Evolutionary conservation across 2,888 invertebrate genomes (phyloP).

Genomic region (Amblyjoppa proteus): DNA sequence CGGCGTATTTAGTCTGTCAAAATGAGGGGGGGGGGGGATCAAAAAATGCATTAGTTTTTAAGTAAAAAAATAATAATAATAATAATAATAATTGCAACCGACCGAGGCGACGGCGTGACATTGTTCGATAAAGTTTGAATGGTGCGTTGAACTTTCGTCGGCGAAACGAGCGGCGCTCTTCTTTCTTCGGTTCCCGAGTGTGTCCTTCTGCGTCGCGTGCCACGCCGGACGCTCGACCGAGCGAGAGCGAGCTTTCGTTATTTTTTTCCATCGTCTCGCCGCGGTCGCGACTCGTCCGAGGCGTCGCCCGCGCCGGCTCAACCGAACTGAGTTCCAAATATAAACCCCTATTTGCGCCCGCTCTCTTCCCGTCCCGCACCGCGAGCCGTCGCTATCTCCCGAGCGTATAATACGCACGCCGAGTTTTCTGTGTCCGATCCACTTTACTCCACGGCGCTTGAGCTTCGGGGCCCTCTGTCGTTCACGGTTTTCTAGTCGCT

Average conservation of each 20-base stretch:
- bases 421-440: not conserved
- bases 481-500: slow-evolving; percentile 60
- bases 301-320: slow-evolving; percentile 48
- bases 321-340: slow-evolving; percentile 77
- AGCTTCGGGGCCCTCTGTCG: slow-evolving; percentile 16
- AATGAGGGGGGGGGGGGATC: not conserved
- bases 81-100: not conserved
- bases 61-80: not conserved
- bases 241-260: slow-evolving; percentile 52
- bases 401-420: not conserved
- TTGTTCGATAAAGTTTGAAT: slow-evolving; percentile 1
- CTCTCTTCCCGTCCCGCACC: slow-evolving; percentile 31
- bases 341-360: slow-evolving; percentile 76
- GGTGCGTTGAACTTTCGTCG: slow-evolving; percentile 73
- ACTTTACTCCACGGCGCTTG: slow-evolving; percentile 19
- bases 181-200: slow-evolving; percentile 26
- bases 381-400: not conserved
- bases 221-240: slow-evolving; percentile 65
- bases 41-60: not conserved
- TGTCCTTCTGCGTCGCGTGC: slow-evolving; percentile 27
- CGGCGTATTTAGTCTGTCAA: not conserved
- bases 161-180: not conserved
- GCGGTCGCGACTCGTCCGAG: slow-evolving; percentile 38
- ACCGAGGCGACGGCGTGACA: slow-evolving; percentile 1
- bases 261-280: slow-evolving; percentile 59